These are phyloP conservation scores for Drosophila hamatofila DNA, from an alignment of 2,888 invertebrate genomes.

Conservation along the genomic window DNA sequence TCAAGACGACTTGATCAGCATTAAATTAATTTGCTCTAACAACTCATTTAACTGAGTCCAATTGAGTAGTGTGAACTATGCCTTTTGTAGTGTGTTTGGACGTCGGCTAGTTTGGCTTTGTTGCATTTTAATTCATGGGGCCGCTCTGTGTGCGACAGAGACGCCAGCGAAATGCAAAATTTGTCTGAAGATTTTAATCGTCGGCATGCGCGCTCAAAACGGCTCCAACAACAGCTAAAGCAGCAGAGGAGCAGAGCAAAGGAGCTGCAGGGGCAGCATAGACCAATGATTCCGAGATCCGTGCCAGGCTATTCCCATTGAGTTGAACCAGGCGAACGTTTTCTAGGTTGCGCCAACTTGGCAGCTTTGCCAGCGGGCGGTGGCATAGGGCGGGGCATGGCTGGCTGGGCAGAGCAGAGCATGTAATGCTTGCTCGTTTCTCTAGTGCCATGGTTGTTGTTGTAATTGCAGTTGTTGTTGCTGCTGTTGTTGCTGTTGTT, in stretches of 20 bases:
- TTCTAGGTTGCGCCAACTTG: conserved; percentile 66
- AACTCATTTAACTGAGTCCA: not conserved
- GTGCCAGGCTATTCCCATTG: conserved; percentile 66
- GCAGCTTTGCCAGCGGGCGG: conserved; percentile 22
- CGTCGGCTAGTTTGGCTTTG: conserved; percentile 25
- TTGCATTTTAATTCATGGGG: conserved; percentile 77
- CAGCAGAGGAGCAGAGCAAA: conserved; percentile 9
- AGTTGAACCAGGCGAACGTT: conserved; percentile 58
- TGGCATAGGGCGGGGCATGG: conserved; percentile 47
- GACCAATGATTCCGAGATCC: conserved; percentile 52
- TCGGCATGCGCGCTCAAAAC: conserved; percentile 72
- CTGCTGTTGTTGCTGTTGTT: conserved; percentile 51
- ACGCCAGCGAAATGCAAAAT: conserved; percentile 78
- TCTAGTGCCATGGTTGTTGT: conserved; percentile 60
- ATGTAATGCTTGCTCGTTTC: conserved; percentile 76
- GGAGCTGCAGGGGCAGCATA: conserved; percentile 15
- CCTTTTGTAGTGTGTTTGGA: conserved; percentile 23
- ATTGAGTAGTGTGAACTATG: not conserved
- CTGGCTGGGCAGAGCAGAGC: conserved; percentile 61
- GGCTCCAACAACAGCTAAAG: conserved; percentile 49
- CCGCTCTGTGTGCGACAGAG: conserved; percentile 65
- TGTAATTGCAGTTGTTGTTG: conserved; percentile 33
- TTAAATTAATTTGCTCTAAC: rapidly evolving
- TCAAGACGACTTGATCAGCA: too few relatives aligned
- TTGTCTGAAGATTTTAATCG: conserved; percentile 85